phyloP scores from a whole-genome alignment of 2,797 vertebrate genomes.

The Hyperoplus immaculatus region DNA sequence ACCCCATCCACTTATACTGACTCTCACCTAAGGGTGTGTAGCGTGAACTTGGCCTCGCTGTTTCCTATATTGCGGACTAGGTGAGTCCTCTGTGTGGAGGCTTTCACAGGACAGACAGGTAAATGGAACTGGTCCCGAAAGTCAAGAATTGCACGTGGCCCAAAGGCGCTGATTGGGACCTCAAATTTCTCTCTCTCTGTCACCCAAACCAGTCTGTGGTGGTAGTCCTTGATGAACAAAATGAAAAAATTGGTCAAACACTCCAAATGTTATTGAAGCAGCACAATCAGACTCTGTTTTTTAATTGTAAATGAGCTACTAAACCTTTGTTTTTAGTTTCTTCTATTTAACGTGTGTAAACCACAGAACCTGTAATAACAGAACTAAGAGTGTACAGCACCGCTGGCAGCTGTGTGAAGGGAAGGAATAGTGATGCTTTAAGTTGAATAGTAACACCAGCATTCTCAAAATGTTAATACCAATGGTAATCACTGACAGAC shows the following conservation, averaged over 20 bases:
- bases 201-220: conserved; percentile 86
- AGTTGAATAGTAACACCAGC: background rate
- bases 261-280: background rate
- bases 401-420: background rate
- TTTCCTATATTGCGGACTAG: conserved; percentile 90
- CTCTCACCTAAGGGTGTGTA: conserved; percentile 86
- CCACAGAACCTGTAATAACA: background rate
- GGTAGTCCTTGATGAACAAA: conserved; percentile 86
- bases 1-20: background rate
- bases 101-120: conserved; percentile 88
- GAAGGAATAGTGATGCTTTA: background rate
- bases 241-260: background rate
- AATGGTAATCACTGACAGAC: too few relatives aligned
- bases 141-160: conserved; percentile 90
- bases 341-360: background rate
- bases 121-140: conserved; percentile 89
- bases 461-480: background rate
- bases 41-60: conserved; percentile 83
- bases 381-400: background rate
- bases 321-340: background rate
- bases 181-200: conserved; percentile 92
- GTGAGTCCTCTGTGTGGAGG: conserved; percentile 87
- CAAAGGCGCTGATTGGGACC: conserved; percentile 89
- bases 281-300: background rate
- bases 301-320: background rate